A percentile compares a stretch with the other conserved stretches of the same genome.
Conservation (phyloP, 2,888 invertebrate species). For the Synanthedon andrenaeformis region DNA sequence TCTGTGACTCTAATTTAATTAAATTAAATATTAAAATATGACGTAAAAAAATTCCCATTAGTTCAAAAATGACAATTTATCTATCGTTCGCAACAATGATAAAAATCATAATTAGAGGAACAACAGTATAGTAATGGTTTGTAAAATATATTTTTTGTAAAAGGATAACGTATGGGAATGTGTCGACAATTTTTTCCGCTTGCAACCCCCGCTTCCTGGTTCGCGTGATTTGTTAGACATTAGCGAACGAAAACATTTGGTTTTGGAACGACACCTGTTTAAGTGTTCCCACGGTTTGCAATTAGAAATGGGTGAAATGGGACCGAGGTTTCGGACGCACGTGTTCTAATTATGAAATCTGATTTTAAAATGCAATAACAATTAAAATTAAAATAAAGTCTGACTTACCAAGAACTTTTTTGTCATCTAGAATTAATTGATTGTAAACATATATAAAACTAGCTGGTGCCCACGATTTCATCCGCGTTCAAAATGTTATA, state of each 20-base stretch:
- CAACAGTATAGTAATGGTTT: too few species aligned
- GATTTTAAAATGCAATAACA: conserved; percentile 8
- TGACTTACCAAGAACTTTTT: too few species aligned
- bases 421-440: too few species aligned
- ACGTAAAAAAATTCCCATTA: too few species aligned
- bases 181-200: conserved; percentile 16
- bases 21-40: too few species aligned
- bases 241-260: conserved; percentile 37
- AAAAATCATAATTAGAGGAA: too few species aligned
- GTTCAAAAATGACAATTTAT: too few species aligned
- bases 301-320: conserved; percentile 10
- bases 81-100: too few species aligned
- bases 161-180: conserved; percentile 21
- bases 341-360: conserved; percentile 34
- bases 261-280: conserved; percentile 47
- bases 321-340: conserved; percentile 20
- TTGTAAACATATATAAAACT: too few species aligned
- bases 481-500: too few species aligned
- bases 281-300: conserved; percentile 41
- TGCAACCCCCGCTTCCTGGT: conserved; percentile 36
- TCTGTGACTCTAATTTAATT: too few species aligned
- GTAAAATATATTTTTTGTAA: neutral
- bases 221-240: conserved; percentile 45
- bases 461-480: too few species aligned
- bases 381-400: conserved; percentile 3